phyloP scores from a whole-genome alignment of 2,888 invertebrate species.

The Serrognathus titanus region DNA sequence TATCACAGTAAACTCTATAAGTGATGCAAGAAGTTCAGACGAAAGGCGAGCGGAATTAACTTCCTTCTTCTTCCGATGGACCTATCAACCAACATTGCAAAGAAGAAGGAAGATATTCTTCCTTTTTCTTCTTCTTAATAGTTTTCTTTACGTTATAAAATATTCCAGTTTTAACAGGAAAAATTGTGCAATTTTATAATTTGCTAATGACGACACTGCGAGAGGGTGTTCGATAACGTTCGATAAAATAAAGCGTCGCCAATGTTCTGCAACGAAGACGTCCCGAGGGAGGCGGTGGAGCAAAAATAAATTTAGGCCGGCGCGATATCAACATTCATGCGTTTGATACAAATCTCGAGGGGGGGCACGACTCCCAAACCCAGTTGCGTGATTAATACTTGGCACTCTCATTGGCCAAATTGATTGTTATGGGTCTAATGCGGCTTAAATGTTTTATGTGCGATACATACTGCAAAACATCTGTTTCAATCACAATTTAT shows the following conservation, averaged over 20 bases:
- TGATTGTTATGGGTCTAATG: not conserved
- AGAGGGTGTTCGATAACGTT: not conserved
- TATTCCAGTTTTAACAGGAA: too few relatives aligned
- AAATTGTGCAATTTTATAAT: not conserved
- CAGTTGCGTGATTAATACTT: constrained; percentile 10
- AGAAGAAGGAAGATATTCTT: too few relatives aligned
- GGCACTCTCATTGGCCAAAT: not conserved
- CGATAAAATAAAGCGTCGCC: constrained; percentile 3
- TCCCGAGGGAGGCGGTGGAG: constrained; percentile 15
- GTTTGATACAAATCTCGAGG: constrained; percentile 12
- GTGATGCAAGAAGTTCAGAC: too few relatives aligned
- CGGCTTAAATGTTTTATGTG: too few relatives aligned
- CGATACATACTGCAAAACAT: too few relatives aligned
- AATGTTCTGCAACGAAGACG: constrained; percentile 18
- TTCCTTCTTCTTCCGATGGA: too few relatives aligned
- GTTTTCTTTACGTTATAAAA: too few relatives aligned
- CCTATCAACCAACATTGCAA: too few relatives aligned
- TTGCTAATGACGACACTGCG: not conserved
- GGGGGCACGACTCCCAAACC: constrained; percentile 8
- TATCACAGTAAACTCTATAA: too few relatives aligned
- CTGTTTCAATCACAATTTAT: too few relatives aligned
- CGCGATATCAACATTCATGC: constrained; percentile 14
- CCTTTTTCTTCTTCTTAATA: too few relatives aligned
- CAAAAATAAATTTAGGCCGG: constrained; percentile 12
- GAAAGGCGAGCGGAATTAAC: too few relatives aligned